Evolutionary conservation across 2,113 vertebrate species (phyloP).

Genomic region (Channa argus): DNA sequence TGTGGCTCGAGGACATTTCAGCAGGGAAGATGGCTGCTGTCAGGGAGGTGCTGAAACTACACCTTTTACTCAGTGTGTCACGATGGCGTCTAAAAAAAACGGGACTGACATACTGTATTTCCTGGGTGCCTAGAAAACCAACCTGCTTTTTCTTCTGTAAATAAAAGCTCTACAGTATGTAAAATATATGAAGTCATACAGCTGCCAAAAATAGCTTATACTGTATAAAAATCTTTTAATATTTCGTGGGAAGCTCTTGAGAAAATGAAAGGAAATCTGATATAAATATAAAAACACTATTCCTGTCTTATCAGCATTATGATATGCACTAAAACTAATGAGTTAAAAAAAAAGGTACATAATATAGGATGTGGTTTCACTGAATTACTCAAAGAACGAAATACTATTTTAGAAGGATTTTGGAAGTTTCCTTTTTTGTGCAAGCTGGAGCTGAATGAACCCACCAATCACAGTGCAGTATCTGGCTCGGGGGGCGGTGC

Average conservation of each 20-base stretch:
- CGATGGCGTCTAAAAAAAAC: slow-evolving; percentile 28
- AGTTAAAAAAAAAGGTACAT: too few relatives aligned
- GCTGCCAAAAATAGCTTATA: background rate
- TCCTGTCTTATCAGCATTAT: too few relatives aligned
- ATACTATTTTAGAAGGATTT: too few relatives aligned
- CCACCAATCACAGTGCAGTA: too few relatives aligned
- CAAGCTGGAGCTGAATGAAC: too few relatives aligned
- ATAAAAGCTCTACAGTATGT: background rate
- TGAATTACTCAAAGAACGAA: too few relatives aligned
- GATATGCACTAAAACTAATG: too few relatives aligned
- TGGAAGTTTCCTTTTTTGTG: too few relatives aligned
- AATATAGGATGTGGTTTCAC: too few relatives aligned
- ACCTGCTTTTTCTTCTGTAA: background rate
- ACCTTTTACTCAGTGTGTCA: slow-evolving; percentile 24
- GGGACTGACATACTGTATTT: background rate
- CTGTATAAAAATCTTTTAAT: background rate
- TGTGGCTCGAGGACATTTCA: slow-evolving; percentile 38
- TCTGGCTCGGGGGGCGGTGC: too few relatives aligned
- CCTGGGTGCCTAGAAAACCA: background rate
- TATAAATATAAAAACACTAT: too few relatives aligned
- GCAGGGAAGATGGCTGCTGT: slow-evolving; percentile 25
- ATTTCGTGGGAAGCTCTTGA: background rate
- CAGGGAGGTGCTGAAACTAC: slow-evolving; percentile 21
- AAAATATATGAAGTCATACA: background rate
- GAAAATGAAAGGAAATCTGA: too few relatives aligned